Conservation (phyloP, 1,140 invertebrate species). For the Grapholita molesta region DNA sequence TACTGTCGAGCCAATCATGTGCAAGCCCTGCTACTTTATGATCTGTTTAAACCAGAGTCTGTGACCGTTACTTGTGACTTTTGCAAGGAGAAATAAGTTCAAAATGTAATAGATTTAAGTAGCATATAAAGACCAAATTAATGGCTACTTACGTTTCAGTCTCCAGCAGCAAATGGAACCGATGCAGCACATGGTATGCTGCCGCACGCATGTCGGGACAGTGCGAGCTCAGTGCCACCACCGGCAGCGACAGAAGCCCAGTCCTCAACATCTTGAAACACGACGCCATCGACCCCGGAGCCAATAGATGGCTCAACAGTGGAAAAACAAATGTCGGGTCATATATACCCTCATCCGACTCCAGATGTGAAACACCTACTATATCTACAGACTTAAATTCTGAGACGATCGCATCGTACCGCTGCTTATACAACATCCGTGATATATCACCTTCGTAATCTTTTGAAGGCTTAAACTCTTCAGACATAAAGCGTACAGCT, state of each 20-base stretch:
- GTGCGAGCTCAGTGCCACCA: constrained; percentile 81
- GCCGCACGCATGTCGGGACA: constrained; percentile 80
- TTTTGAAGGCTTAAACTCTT: constrained; percentile 32
- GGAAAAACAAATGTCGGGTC: constrained; percentile 87
- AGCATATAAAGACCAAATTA: not conserved
- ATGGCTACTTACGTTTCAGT: constrained; percentile 77
- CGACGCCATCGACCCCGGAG: constrained; percentile 81
- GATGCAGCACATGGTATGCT: constrained; percentile 82
- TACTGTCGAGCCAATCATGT: too few relatives aligned
- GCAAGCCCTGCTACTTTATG: too few relatives aligned
- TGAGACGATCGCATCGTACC: constrained; percentile 32
- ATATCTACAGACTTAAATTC: constrained; percentile 37
- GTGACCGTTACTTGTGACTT: too few relatives aligned
- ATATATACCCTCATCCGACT: constrained; percentile 76
- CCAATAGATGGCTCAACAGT: constrained; percentile 81
- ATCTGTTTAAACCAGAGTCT: too few relatives aligned
- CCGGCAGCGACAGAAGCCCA: constrained; percentile 82
- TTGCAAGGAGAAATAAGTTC: too few relatives aligned
- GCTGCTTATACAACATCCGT: constrained; percentile 39
- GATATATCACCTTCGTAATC: constrained; percentile 41
- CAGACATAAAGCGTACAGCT: constrained; percentile 33
- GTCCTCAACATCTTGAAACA: constrained; percentile 82
- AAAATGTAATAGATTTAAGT: too few relatives aligned
- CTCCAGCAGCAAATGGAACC: constrained; percentile 84
- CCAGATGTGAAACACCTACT: constrained; percentile 33